Base-by-base conservation (phyloP, 2,113 vertebrate species). In the Trematomus loennbergii region DNA sequence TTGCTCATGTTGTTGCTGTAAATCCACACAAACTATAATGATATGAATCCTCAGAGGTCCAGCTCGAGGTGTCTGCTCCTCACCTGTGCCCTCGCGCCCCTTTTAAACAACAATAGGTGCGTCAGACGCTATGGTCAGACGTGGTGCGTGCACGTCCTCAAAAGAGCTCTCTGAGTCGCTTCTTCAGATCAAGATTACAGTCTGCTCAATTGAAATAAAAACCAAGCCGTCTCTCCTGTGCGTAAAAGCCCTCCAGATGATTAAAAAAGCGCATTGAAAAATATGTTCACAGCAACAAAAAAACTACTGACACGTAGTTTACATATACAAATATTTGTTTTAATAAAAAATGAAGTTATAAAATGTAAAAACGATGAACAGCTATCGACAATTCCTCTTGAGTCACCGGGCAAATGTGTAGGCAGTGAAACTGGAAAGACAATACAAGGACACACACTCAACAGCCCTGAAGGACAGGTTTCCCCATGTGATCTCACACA, bases 381-480 rank as follows among this genome's bases (percentile, higher is more conserved):
- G n/a, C 43, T 4, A 5, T 22, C 33, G 17, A 57, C 20, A 12
- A 70, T 68, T 78, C 52, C 46, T 68, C 53, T 25, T 59, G 81
- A 81, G 85, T 91, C 92, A 90, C 68, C 10, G 0, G 59, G 55
- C 9, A 13, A 40, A 77, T 55, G 22, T 81, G 79, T 0, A 86
- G 75, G 86, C 82, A 48, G 90, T 25, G 75, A 89, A 94, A 94
- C 93, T 81, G 89, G 94, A 94, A 92, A 89, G 84, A 91, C 92
- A 54, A 83, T 48, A 69, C 57, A 54, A 64, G 67, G 78, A 65
- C 83, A 57, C 65, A 48, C 46, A 81, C 48, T 63, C 60, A 85
- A 57, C 79, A 81, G 83, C 80, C 89, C 86, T 66, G 94, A 79
- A 86, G 22, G 86, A 94, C 95, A 71, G 92, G 94, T 95, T 95